These are phyloP conservation scores for Temnothorax unifasciatus DNA, from an alignment of 2,888 invertebrate genomes.

Conservation along the genomic window DNA sequence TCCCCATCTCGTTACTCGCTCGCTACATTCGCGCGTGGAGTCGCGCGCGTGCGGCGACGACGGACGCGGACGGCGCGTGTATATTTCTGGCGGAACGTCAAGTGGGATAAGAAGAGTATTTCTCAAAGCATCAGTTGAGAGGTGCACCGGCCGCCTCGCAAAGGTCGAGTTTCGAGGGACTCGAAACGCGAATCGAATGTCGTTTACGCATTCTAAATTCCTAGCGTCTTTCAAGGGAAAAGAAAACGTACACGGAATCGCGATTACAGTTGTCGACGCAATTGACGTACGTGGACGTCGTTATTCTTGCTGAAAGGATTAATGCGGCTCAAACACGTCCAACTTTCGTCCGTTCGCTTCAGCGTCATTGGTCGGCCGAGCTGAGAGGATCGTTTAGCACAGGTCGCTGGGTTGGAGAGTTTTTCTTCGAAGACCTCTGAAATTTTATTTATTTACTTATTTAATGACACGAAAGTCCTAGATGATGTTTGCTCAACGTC, in stretches of 20 bases:
- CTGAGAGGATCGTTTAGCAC: background rate
- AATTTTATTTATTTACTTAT: conserved; percentile 27
- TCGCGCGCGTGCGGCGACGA: conserved; percentile 27
- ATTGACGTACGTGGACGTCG: background rate
- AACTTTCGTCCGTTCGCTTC: background rate
- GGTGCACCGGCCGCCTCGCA: background rate
- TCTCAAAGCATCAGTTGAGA: conserved; percentile 40
- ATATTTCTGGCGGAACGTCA: conserved; percentile 60
- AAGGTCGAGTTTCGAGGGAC: conserved; percentile 27
- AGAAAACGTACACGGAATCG: conserved; percentile 2
- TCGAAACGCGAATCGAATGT: conserved; percentile 1
- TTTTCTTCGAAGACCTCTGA: too few species aligned
- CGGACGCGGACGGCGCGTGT: conserved; percentile 35
- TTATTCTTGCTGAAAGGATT: background rate
- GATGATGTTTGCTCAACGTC: background rate
- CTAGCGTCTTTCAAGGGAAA: background rate
- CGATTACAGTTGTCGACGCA: background rate
- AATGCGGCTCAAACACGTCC: background rate
- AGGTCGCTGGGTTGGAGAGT: background rate
- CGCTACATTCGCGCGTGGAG: conserved; percentile 4
- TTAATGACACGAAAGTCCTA: background rate
- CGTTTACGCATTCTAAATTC: background rate
- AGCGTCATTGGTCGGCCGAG: background rate
- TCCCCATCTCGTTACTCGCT: conserved; percentile 13
- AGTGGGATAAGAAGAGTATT: conserved; percentile 52